Conservation (phyloP, 2,113 vertebrate genomes). For the Mirza zaza region DNA sequence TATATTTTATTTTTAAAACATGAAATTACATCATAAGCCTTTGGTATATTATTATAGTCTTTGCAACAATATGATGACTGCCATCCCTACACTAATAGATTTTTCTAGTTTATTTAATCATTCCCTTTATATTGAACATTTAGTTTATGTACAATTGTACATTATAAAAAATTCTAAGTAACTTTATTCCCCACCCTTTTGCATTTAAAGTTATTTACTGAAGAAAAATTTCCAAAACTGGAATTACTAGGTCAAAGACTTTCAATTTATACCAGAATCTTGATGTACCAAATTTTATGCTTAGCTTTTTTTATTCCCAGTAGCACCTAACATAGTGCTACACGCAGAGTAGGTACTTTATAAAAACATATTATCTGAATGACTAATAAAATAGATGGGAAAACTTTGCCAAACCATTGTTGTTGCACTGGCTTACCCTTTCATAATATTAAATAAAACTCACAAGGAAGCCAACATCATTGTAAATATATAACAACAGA, state of each 20-base stretch:
- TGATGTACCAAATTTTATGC: not conserved
- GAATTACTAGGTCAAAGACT: not conserved
- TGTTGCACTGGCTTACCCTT: not conserved
- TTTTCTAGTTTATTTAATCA: slow-evolving; percentile 25
- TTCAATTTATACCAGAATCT: not conserved
- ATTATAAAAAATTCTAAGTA: slow-evolving; percentile 6
- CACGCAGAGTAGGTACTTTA: not conserved
- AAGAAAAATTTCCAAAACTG: not conserved
- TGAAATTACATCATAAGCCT: not conserved
- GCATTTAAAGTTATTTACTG: not conserved
- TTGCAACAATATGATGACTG: not conserved
- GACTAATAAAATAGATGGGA: not conserved
- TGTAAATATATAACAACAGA: not conserved
- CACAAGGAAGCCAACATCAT: not conserved
- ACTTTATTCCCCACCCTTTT: not conserved
- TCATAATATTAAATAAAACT: not conserved
- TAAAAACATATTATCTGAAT: not conserved
- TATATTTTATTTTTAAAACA: slow-evolving; percentile 10
- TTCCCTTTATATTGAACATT: not conserved
- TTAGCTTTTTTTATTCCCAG: not conserved
- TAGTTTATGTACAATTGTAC: not conserved
- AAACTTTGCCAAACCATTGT: not conserved
- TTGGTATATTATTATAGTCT: not conserved
- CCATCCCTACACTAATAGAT: not conserved
- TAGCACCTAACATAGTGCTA: not conserved